phyloP scores from a whole-genome alignment of 2,888 invertebrate genomes.

The Oxyteleia sp. region DNA sequence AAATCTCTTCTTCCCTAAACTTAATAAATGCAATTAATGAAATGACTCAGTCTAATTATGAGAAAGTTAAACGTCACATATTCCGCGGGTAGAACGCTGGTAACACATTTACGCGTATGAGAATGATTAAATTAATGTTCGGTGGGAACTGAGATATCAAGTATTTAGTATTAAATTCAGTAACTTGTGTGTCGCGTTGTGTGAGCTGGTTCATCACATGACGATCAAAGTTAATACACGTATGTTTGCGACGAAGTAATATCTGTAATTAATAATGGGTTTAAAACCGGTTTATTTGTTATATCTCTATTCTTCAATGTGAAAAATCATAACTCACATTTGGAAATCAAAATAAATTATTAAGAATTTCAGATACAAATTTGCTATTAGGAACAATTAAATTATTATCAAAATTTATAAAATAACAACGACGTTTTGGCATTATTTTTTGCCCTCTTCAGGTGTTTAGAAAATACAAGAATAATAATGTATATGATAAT shows the following conservation, averaged over 20 bases:
- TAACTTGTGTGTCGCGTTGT: slow-evolving; percentile 14
- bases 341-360: too few species aligned
- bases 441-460: too few species aligned
- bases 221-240: slow-evolving; percentile 19
- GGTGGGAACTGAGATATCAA: slow-evolving; percentile 24
- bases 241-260: background rate
- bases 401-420: too few species aligned
- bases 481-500: too few species aligned
- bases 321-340: too few species aligned
- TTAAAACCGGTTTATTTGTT: background rate
- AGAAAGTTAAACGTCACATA: slow-evolving; percentile 20
- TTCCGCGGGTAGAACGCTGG: background rate
- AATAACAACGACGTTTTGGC: too few species aligned
- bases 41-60: slow-evolving; percentile 16
- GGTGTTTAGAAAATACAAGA: too few species aligned
- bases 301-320: too few species aligned
- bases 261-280: background rate
- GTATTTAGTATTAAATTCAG: slow-evolving; percentile 20
- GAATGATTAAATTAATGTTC: slow-evolving; percentile 32
- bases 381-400: too few species aligned
- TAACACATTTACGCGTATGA: slow-evolving; percentile 1
- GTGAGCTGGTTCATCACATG: slow-evolving; percentile 10
- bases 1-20: too few species aligned
- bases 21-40: slow-evolving; percentile 3
- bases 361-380: too few species aligned